phyloP scores from a whole-genome alignment of 1,140 invertebrate genomes.

The Tyrophagus putrescentiae region DNA sequence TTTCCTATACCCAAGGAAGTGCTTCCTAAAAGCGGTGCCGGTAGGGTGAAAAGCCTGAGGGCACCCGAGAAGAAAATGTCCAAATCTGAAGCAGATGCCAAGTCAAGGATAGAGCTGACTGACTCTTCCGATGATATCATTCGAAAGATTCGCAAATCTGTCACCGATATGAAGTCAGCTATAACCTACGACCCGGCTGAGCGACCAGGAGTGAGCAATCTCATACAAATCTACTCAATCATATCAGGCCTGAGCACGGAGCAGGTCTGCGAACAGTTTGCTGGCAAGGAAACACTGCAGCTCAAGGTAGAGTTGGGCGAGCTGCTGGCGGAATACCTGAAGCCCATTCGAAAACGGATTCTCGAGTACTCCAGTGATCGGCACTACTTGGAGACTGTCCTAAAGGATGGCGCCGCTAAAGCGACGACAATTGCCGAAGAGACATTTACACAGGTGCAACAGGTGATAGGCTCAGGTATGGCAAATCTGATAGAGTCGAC shows the following conservation, averaged over 20 bases:
- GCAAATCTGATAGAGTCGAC: background rate
- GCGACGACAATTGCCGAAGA: conserved; percentile 49
- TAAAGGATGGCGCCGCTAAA: conserved; percentile 51
- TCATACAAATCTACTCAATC: conserved; percentile 67
- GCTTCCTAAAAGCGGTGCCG: background rate
- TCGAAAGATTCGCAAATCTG: conserved; percentile 71
- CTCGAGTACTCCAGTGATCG: conserved; percentile 41
- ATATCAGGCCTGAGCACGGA: conserved; percentile 50
- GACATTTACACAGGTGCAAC: conserved; percentile 51
- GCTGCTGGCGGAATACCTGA: conserved; percentile 50
- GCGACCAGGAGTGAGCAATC: conserved; percentile 72
- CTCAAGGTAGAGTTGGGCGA: conserved; percentile 65
- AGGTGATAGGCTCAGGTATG: conserved; percentile 31
- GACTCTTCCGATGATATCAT: conserved; percentile 60
- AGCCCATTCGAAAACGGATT: conserved; percentile 52
- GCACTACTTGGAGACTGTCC: conserved; percentile 46
- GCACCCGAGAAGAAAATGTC: conserved; percentile 91
- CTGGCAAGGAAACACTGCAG: conserved; percentile 53
- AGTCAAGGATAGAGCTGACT: conserved; percentile 59
- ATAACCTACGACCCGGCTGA: conserved; percentile 59
- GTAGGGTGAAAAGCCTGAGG: conserved; percentile 52
- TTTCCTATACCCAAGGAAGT: conserved; percentile 57
- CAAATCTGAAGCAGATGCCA: conserved; percentile 69
- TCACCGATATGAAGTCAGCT: conserved; percentile 75
- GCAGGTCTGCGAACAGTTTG: conserved; percentile 51